Evolutionary conservation across 2,797 vertebrate species (phyloP).

Genomic region (Chromis chromis): DNA sequence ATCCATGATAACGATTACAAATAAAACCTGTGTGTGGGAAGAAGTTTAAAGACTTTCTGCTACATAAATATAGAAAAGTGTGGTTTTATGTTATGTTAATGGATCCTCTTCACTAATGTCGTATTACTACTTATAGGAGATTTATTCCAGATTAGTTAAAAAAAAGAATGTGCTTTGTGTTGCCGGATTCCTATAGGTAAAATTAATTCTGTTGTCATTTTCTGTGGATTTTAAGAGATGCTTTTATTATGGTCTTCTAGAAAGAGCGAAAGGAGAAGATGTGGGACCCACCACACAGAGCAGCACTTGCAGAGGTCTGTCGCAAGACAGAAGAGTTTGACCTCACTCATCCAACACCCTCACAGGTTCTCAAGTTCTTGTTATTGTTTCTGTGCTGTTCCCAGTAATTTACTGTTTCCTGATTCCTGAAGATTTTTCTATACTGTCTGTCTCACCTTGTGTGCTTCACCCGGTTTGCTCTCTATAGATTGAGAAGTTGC

Average conservation of each 20-base stretch:
- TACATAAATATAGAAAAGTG: too few species aligned
- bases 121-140: background rate
- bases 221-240: too few species aligned
- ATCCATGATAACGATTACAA: background rate
- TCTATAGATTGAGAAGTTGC: conserved; percentile 90
- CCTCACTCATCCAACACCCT: conserved; percentile 86
- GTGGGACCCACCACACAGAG: conserved; percentile 95
- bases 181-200: background rate
- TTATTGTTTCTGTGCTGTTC: background rate
- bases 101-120: background rate
- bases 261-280: conserved; percentile 98
- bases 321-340: conserved; percentile 95
- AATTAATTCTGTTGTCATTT: background rate
- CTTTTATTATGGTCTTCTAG: conserved; percentile 74
- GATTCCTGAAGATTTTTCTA: background rate
- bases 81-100: too few species aligned
- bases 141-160: background rate
- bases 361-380: conserved; percentile 83
- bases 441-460: rapidly evolving
- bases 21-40: too few species aligned
- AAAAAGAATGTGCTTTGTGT: background rate
- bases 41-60: too few species aligned
- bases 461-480: background rate
- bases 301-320: conserved; percentile 92
- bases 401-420: background rate